Evolutionary conservation across 2,113 vertebrate genomes (phyloP).

Genomic region (Craseonycteris thonglongyai): DNA sequence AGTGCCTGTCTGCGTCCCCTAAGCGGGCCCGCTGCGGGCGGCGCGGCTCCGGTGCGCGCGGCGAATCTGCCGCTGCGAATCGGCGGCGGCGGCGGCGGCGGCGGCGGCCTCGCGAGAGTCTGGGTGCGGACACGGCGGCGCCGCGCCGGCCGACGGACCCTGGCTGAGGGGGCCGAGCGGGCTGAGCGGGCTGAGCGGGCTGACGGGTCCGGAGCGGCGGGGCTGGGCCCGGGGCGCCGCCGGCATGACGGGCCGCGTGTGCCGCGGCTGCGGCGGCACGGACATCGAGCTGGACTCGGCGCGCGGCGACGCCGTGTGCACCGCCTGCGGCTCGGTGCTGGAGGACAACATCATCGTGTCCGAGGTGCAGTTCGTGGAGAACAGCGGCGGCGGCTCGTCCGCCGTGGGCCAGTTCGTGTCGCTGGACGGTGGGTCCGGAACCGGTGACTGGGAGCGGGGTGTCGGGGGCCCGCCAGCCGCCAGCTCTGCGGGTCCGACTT

Average conservation of each 20-base stretch:
- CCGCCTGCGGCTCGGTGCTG: constrained; percentile 92
- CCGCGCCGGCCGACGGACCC: neutral
- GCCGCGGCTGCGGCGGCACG: constrained; percentile 87
- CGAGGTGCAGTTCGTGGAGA: constrained; percentile 96
- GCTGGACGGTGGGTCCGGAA: constrained; percentile 84
- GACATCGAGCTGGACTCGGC: constrained; percentile 94
- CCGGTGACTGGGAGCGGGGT: too few species aligned
- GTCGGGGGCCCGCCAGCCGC: neutral
- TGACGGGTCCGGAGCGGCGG: neutral
- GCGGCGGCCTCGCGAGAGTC: constrained; percentile 41
- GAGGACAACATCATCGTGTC: constrained; percentile 99
- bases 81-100: neutral
- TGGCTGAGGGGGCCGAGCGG: neutral
- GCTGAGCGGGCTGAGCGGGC: neutral
- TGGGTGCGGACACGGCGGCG: neutral
- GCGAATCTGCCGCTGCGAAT: constrained; percentile 52
- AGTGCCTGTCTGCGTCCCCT: neutral
- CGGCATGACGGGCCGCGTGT: constrained; percentile 87
- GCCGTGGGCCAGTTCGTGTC: constrained; percentile 97
- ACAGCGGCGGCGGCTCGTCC: constrained; percentile 91
- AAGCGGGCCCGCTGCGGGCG: neutral
- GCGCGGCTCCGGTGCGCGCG: neutral
- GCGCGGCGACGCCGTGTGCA: constrained; percentile 93
- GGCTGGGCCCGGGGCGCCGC: neutral
- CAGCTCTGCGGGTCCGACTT: neutral